A percentile compares a stretch with the other conserved stretches of the same genome.
These are phyloP conservation scores for Hypsibius dujardini DNA, from an alignment of 1,140 invertebrate species.

Conservation along the genomic window DNA sequence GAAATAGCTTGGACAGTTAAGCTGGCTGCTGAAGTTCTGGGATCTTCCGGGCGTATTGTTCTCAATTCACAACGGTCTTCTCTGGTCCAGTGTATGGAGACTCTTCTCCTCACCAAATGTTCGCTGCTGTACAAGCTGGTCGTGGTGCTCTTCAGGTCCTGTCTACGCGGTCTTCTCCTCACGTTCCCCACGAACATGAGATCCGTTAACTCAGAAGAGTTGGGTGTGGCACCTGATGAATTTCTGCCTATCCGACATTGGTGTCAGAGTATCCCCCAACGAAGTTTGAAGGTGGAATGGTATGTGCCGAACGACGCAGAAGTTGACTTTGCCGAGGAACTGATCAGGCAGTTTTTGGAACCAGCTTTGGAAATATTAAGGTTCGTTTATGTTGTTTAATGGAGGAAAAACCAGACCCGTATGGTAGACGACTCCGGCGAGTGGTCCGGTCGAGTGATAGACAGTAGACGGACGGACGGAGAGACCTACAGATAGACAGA, in stretches of 20 bases:
- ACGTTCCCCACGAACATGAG: not conserved
- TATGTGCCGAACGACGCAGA: slow-evolving; percentile 54
- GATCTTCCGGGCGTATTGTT: not conserved
- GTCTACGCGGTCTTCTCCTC: not conserved
- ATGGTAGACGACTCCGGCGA: too few relatives aligned
- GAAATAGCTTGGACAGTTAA: slow-evolving; percentile 14
- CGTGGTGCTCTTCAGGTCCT: not conserved
- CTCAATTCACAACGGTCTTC: not conserved
- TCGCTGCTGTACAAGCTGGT: not conserved
- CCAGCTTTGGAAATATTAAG: slow-evolving; percentile 38
- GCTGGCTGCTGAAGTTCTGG: not conserved
- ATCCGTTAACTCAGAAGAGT: not conserved
- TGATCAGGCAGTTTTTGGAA: slow-evolving; percentile 43
- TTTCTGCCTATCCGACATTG: slow-evolving; percentile 40
- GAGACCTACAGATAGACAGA: too few relatives aligned
- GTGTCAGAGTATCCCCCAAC: slow-evolving; percentile 49
- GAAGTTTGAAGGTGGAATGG: slow-evolving; percentile 52
- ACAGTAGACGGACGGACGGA: too few relatives aligned
- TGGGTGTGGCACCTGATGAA: not conserved
- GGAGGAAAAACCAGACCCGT: too few relatives aligned
- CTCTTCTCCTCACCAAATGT: not conserved
- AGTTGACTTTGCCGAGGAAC: slow-evolving; percentile 42
- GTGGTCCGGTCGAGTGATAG: too few relatives aligned
- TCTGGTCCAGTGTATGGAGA: not conserved
- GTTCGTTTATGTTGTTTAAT: too few relatives aligned